Conservation (phyloP, 2,113 vertebrate genomes). For the Phalacrocorax brasilianus region DNA sequence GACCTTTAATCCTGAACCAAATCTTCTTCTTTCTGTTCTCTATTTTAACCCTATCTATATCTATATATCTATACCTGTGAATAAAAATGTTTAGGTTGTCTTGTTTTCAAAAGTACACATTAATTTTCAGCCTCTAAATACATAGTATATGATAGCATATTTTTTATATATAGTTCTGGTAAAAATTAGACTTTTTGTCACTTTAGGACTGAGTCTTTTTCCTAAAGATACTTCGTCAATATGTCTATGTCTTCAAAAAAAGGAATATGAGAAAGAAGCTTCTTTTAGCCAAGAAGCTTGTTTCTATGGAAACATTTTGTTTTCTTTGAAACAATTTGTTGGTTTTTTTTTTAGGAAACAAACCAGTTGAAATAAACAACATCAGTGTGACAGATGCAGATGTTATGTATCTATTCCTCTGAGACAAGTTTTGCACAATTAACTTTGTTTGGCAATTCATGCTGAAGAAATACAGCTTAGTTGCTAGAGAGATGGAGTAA, state of each 20-base stretch:
- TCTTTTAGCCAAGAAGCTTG: neutral
- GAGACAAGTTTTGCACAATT: neutral
- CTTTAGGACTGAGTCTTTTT: neutral
- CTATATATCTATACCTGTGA: neutral
- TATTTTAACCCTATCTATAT: neutral
- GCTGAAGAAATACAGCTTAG: neutral
- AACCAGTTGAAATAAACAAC: neutral
- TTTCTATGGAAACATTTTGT: neutral
- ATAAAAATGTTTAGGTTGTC: neutral
- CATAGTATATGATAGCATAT: neutral
- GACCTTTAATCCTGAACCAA: neutral
- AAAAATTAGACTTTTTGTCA: neutral
- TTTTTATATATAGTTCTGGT: neutral
- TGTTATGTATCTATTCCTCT: neutral
- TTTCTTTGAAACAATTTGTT: neutral
- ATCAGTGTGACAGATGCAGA: neutral
- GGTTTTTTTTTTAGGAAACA: neutral
- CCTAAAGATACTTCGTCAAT: neutral
- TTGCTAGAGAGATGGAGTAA: neutral
- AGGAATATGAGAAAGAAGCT: neutral
- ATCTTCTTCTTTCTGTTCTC: neutral
- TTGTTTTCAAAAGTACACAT: neutral
- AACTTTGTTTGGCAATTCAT: neutral
- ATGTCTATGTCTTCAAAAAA: neutral
- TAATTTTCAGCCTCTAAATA: neutral